Evolutionary conservation across 1,140 invertebrate genomes (phyloP).

Genomic region (Heliothis virescens): DNA sequence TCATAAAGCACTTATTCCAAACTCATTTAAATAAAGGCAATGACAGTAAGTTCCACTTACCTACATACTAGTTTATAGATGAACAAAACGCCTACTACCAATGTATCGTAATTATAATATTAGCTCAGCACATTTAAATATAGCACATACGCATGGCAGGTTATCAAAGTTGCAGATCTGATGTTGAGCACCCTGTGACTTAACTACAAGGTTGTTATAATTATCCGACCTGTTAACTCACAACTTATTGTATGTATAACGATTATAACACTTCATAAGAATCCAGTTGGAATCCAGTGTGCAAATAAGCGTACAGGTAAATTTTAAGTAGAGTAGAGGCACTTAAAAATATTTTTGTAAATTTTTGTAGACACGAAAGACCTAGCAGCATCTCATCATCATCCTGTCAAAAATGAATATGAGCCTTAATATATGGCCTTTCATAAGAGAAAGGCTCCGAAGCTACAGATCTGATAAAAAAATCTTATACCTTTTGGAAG

Average conservation of each 20-base stretch:
- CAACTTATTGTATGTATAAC: conserved; percentile 5
- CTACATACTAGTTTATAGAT: neutral
- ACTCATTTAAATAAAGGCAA: neutral
- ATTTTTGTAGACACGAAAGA: too few species aligned
- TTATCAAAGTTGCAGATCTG: neutral
- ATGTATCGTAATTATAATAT: neutral
- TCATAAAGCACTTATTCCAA: neutral
- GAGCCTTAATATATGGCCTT: too few species aligned
- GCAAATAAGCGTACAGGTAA: conserved; percentile 2
- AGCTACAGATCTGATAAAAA: too few species aligned
- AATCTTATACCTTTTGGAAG: too few species aligned
- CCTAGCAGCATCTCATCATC: too few species aligned
- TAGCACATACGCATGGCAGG: too few species aligned
- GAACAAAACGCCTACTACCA: neutral
- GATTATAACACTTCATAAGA: conserved; percentile 42
- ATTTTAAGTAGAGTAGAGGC: too few species aligned
- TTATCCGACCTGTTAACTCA: conserved; percentile 24
- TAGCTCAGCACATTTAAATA: neutral
- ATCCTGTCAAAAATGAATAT: too few species aligned
- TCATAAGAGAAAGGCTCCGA: too few species aligned
- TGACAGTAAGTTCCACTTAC: neutral
- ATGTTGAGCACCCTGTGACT: conserved; percentile 21
- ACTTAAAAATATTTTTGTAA: too few species aligned
- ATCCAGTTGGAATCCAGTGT: conserved; percentile 33
- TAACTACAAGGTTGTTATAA: conserved; percentile 18